Evolutionary conservation across 2,113 vertebrate species (phyloP).

Genomic region (Salvator merianae): DNA sequence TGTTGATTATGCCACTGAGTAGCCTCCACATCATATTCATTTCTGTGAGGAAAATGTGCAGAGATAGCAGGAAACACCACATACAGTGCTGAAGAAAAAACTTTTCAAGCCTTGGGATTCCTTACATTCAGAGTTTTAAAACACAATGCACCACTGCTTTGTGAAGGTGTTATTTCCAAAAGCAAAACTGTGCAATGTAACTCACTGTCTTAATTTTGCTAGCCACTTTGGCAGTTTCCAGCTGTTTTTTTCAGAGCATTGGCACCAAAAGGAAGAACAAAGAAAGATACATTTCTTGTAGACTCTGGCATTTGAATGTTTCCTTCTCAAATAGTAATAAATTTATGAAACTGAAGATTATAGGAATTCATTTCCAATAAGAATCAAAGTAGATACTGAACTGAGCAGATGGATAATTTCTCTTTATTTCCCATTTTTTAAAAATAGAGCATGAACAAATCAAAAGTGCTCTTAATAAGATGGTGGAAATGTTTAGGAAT

Average conservation of each 20-base stretch:
- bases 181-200: background rate
- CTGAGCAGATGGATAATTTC: background rate
- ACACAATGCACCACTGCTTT: conserved; percentile 9
- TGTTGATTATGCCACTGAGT: conserved; percentile 21
- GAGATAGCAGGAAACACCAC: conserved; percentile 9
- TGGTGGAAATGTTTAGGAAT: background rate
- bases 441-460: background rate
- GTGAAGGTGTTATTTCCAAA: too few relatives aligned
- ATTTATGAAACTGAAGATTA: background rate
- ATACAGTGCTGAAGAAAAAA: conserved; percentile 6
- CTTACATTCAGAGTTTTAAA: conserved; percentile 42
- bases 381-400: background rate
- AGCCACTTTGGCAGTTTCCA: background rate
- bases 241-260: background rate
- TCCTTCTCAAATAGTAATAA: background rate
- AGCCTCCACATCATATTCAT: conserved; percentile 38
- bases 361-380: background rate
- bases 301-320: background rate
- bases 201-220: background rate
- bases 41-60: background rate
- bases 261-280: background rate
- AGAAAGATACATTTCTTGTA: background rate
- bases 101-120: conserved; percentile 30
- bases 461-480: background rate
- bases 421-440: background rate